Evolutionary conservation across 2,797 vertebrate genomes (phyloP), one percentile per base, ranked within the genome.

Genomic region (Cynodonichthys magdalenae): DNA sequence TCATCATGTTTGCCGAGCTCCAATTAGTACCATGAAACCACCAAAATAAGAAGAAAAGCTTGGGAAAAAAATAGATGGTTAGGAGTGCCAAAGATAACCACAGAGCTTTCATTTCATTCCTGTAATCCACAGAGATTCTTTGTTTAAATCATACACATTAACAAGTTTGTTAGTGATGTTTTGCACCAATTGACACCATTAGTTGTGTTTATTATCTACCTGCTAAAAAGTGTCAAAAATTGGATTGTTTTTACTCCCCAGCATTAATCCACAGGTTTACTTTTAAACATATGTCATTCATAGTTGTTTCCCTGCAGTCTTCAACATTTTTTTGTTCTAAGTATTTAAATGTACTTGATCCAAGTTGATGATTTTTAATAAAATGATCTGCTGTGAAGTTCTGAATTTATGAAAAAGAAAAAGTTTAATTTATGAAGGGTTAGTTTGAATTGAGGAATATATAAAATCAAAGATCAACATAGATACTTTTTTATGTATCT

Each of bases 1-100:
- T 84, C 85, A 83, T 86, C 83, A 90, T 75, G 15, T 53, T 66
- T 49, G 6, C 28, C 66, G 36, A 60, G 12, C 4, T 53, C 58
- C 64, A 75, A 75, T 81, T 69, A 82, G 34, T 58, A 55, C 55
- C 70, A 71, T 65, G 61, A 51, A 31, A 59, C 45, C 66, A 29
- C 34, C 41, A 48, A 19, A 34, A 19, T 36, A 49, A n/a, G 11
- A 31, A 44, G 45, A 48, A 57, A 17, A 60, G 34, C 45, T 60
- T 10, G 3, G 34, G 20, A 71, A 71, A 70, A 63, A 59, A 51
- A 19, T 6, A 46, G 63, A 72, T 31, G 65, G 65, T 60, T 74
- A 66, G 36, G 46, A 59, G 19, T 27, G 52, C 31, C 24, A 57
- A 63, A 59, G 15, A 63, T 61, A 52, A 20, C 75, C 41, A 56